A percentile compares a stretch with the other conserved stretches of the same genome.
Evolutionary conservation across 2,797 vertebrate species (phyloP).

Genomic region (Sorex maritimensis): DNA sequence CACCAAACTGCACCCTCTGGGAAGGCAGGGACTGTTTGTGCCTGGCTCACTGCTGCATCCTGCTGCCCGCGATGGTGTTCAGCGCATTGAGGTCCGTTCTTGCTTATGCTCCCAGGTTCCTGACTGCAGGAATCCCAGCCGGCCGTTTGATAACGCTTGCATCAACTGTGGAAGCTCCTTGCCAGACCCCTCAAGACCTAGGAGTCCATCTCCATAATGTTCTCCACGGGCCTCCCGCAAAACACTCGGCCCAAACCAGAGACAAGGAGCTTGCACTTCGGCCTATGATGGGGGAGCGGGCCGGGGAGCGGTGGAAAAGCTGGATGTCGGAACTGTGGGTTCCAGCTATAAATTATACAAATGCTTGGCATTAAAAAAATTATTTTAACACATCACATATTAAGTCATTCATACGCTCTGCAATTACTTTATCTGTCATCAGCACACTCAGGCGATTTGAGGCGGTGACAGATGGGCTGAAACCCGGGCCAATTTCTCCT

Average conservation of each 20-base stretch:
- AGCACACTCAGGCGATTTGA: constrained; percentile 89
- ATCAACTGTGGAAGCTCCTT: constrained; percentile 35
- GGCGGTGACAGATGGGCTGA: constrained; percentile 89
- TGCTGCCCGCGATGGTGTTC: background rate
- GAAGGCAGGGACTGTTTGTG: background rate
- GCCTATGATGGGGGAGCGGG: background rate
- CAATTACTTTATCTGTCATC: constrained; percentile 93
- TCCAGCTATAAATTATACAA: constrained; percentile 87
- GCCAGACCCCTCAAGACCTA: background rate
- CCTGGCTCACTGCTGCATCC: background rate
- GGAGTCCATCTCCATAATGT: background rate
- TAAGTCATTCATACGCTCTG: constrained; percentile 91
- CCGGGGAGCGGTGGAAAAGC: constrained; percentile 71
- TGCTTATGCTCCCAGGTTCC: background rate
- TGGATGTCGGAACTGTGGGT: constrained; percentile 84
- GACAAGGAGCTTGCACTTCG: background rate
- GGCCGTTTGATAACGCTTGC: background rate
- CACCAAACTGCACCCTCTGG: background rate
- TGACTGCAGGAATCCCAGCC: constrained; percentile 9
- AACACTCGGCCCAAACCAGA: background rate
- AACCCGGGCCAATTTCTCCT: constrained; percentile 88
- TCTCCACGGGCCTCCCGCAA: background rate
- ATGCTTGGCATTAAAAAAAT: constrained; percentile 85
- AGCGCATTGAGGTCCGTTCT: background rate
- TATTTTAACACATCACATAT: constrained; percentile 90